phyloP scores from a whole-genome alignment of 1,140 invertebrate species.

The Bombus sibiricus region DNA sequence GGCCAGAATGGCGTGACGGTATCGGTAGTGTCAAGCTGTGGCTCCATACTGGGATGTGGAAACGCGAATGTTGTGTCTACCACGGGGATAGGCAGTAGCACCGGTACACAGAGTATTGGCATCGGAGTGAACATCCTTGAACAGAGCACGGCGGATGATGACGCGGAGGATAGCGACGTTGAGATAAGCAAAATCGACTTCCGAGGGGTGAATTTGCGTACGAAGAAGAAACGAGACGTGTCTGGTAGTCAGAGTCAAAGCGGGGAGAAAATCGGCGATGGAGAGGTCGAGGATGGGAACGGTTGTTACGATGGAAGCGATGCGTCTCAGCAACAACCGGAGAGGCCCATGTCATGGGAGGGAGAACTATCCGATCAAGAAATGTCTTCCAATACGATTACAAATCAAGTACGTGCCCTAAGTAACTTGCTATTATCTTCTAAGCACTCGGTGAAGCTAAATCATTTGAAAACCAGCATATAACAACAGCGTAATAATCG shows the following conservation, averaged over 20 bases:
- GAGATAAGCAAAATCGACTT: constrained; percentile 85
- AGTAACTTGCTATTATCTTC: neutral
- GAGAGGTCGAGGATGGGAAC: constrained; percentile 63
- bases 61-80: constrained; percentile 47
- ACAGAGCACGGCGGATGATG: constrained; percentile 71
- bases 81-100: constrained; percentile 52
- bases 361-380: constrained; percentile 92
- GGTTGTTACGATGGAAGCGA: constrained; percentile 74
- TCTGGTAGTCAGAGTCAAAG: constrained; percentile 63
- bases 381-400: constrained; percentile 83
- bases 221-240: constrained; percentile 82
- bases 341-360: constrained; percentile 95
- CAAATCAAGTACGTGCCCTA: constrained; percentile 74
- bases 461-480: no score
- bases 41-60: constrained; percentile 61
- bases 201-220: constrained; percentile 83
- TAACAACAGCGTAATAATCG: no score
- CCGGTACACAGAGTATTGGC: constrained; percentile 64
- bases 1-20: constrained; percentile 81
- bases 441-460: neutral
- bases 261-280: constrained; percentile 60
- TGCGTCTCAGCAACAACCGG: constrained; percentile 76
- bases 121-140: constrained; percentile 53
- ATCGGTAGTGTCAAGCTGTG: constrained; percentile 79
- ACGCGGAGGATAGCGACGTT: constrained; percentile 83